Conservation (phyloP, 2,888 invertebrate species). For the Bursaphelenchus okinawaensis region DNA sequence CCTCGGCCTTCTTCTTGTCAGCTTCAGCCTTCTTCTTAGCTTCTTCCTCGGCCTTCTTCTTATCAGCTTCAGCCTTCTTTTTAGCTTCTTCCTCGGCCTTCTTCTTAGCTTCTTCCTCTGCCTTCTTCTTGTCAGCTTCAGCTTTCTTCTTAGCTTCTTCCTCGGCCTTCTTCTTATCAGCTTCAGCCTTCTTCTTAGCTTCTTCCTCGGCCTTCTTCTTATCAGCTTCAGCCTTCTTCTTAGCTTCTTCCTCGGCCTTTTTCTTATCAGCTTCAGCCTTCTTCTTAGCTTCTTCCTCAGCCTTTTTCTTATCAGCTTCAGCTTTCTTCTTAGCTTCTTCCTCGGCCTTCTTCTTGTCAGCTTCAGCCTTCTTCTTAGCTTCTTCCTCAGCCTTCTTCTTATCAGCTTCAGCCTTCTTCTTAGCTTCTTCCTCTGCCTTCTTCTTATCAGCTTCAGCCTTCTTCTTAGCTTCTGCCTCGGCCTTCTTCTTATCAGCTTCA, state of each 20-base stretch:
- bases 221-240: constrained; percentile 18
- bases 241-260: constrained; percentile 6
- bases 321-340: background rate
- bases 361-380: constrained; percentile 17
- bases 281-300: background rate
- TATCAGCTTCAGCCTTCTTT: constrained; percentile 27
- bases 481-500: constrained; percentile 16
- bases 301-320: constrained; percentile 21
- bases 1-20: constrained; percentile 18
- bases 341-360: constrained; percentile 12
- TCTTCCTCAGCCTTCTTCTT: background rate
- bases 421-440: constrained; percentile 10
- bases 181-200: constrained; percentile 16
- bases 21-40: constrained; percentile 8
- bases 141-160: constrained; percentile 16
- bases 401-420: constrained; percentile 1
- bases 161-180: constrained; percentile 4
- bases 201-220: constrained; percentile 12
- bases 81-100: constrained; percentile 25
- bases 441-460: constrained; percentile 20
- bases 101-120: constrained; percentile 21
- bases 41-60: constrained; percentile 26
- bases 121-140: constrained; percentile 19
- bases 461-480: constrained; percentile 26
- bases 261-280: constrained; percentile 17